A percentile compares a stretch with the other conserved stretches of the same genome.
Evolutionary conservation across 2,888 invertebrate genomes (phyloP).

Genomic region (Calameuta filiformis): DNA sequence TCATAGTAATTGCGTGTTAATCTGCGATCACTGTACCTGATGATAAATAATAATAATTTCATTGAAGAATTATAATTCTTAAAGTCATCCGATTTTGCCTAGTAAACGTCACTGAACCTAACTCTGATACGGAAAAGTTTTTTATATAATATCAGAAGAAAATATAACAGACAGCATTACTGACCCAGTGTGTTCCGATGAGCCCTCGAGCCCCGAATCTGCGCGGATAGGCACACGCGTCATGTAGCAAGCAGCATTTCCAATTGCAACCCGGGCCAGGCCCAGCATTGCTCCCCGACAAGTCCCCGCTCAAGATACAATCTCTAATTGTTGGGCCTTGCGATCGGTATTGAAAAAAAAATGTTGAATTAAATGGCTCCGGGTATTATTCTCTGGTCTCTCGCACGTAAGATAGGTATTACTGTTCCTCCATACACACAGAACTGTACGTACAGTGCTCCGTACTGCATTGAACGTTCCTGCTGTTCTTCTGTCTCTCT

Average conservation of each 20-base stretch:
- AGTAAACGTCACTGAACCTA: background rate
- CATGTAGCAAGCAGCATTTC: background rate
- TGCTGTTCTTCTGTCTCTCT: background rate
- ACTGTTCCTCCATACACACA: background rate
- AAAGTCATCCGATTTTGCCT: background rate
- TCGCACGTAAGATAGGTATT: background rate
- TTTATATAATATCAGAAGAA: background rate
- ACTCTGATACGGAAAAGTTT: background rate
- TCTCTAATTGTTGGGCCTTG: constrained; percentile 48
- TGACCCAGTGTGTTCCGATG: background rate
- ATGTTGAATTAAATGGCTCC: constrained; percentile 30
- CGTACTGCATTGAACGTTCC: background rate
- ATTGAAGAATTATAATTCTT: background rate
- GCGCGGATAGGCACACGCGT: background rate
- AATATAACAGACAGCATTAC: too few relatives aligned
- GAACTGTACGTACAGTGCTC: background rate
- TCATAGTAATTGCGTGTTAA: too few relatives aligned
- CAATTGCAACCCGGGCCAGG: background rate
- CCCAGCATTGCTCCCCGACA: constrained; percentile 16
- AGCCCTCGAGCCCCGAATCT: background rate
- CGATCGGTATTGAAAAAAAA: constrained; percentile 32
- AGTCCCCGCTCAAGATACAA: constrained; percentile 38
- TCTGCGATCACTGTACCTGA: background rate
- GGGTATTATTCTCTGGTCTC: constrained; percentile 8
- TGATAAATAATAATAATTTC: background rate